These are phyloP conservation scores for Leucophora obtusa DNA, from an alignment of 2,888 invertebrate genomes.

Conservation along the genomic window DNA sequence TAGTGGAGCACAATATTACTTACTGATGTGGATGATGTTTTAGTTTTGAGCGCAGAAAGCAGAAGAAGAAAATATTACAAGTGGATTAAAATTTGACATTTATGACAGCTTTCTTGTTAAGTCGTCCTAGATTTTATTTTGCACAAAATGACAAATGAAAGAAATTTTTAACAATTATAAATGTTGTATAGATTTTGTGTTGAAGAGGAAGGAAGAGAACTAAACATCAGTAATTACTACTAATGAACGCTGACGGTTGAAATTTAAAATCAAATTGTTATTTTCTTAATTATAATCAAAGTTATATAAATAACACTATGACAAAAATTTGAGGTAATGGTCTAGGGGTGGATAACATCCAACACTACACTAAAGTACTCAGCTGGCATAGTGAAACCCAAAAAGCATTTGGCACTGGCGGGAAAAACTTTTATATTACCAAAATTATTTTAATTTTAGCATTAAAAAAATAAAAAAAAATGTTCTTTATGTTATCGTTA, in stretches of 20 bases:
- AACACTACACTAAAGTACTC: too few relatives aligned
- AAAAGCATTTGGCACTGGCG: too few relatives aligned
- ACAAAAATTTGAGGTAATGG: too few relatives aligned
- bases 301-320: too few relatives aligned
- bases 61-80: slow-evolving; percentile 13
- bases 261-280: neutral
- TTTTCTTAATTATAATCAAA: neutral
- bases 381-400: too few relatives aligned
- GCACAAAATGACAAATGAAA: slow-evolving; percentile 32
- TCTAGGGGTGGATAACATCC: too few relatives aligned
- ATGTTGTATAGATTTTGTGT: slow-evolving; percentile 6
- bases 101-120: slow-evolving; percentile 50
- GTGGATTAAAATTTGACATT: slow-evolving; percentile 58
- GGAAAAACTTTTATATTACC: too few relatives aligned
- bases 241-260: slow-evolving; percentile 11
- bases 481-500: too few relatives aligned
- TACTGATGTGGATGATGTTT: neutral
- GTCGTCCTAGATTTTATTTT: slow-evolving; percentile 43
- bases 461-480: too few relatives aligned
- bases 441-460: too few relatives aligned
- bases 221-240: slow-evolving; percentile 24
- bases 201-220: neutral
- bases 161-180: slow-evolving; percentile 13
- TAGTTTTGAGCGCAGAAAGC: neutral
- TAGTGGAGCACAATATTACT: slow-evolving; percentile 4